These are phyloP conservation scores for Carpatolechia fugitivella DNA, from an alignment of 2,888 invertebrate species.

Conservation along the genomic window DNA sequence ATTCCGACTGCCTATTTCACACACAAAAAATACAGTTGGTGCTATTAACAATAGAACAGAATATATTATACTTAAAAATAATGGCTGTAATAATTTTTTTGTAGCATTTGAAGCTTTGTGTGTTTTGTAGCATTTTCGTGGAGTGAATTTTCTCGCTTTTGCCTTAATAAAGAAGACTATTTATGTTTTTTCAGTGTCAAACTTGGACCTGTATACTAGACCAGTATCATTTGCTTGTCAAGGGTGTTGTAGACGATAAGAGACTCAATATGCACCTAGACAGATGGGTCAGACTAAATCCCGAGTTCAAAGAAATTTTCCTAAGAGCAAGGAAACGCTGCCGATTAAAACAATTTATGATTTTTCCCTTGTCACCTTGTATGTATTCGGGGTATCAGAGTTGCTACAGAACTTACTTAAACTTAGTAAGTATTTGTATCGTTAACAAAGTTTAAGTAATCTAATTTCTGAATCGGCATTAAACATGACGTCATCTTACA, in stretches of 20 bases:
- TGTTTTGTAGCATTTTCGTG: neutral
- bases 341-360: too few relatives aligned
- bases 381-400: neutral
- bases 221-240: slow-evolving; percentile 42
- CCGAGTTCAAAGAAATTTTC: slow-evolving; percentile 40
- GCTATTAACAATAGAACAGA: too few relatives aligned
- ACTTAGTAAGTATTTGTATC: neutral
- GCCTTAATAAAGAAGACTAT: neutral
- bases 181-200: slow-evolving; percentile 36
- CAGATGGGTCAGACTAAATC: slow-evolving; percentile 51
- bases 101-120: neutral
- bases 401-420: neutral
- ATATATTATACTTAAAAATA: too few relatives aligned
- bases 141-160: neutral
- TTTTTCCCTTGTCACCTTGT: neutral
- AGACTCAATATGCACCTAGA: slow-evolving; percentile 51
- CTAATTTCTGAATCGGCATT: too few relatives aligned
- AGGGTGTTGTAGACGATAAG: slow-evolving; percentile 34
- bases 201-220: slow-evolving; percentile 51
- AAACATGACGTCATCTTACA: too few relatives aligned
- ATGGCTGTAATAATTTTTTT: neutral
- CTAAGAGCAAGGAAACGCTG: slow-evolving; percentile 35
- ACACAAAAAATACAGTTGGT: too few relatives aligned
- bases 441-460: too few relatives aligned
- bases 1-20: too few relatives aligned